These are phyloP conservation scores for Volucella bombylans DNA, from an alignment of 2,888 invertebrate species.

Conservation along the genomic window DNA sequence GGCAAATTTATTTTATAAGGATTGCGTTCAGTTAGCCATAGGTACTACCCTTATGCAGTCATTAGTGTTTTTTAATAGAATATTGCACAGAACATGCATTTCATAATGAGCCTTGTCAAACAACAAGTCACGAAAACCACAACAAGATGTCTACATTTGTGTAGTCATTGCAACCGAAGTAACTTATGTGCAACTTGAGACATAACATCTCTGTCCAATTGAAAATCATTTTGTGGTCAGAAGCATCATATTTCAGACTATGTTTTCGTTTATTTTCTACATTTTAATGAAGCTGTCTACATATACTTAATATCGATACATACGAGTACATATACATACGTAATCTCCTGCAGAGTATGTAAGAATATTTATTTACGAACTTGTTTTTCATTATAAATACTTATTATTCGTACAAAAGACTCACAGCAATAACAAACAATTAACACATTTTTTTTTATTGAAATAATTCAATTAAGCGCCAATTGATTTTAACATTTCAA, in stretches of 20 bases:
- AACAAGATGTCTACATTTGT: slow-evolving; percentile 63
- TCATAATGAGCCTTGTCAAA: slow-evolving; percentile 48
- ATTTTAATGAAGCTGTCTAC: too few relatives aligned
- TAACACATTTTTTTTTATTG: background rate
- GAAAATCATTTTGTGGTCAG: slow-evolving; percentile 57
- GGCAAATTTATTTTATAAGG: too few relatives aligned
- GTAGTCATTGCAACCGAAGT: slow-evolving; percentile 43
- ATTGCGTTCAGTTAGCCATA: too few relatives aligned
- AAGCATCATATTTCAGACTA: slow-evolving; percentile 26
- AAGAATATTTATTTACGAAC: background rate
- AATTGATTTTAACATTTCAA: background rate
- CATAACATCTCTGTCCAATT: slow-evolving; percentile 32
- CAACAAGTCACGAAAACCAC: slow-evolving; percentile 45
- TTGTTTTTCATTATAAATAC: background rate
- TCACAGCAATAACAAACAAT: background rate
- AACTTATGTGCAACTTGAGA: slow-evolving; percentile 39
- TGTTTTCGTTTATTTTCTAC: too few relatives aligned
- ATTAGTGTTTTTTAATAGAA: too few relatives aligned
- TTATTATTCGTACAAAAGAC: background rate
- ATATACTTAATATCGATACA: too few relatives aligned
- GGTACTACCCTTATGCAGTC: too few relatives aligned
- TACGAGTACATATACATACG: too few relatives aligned
- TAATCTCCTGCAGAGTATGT: background rate
- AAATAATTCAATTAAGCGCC: too few relatives aligned
- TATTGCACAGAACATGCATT: slow-evolving; percentile 13